Evolutionary conservation across 2,113 vertebrate species (phyloP).

Genomic region (Elaphurus davidianus): DNA sequence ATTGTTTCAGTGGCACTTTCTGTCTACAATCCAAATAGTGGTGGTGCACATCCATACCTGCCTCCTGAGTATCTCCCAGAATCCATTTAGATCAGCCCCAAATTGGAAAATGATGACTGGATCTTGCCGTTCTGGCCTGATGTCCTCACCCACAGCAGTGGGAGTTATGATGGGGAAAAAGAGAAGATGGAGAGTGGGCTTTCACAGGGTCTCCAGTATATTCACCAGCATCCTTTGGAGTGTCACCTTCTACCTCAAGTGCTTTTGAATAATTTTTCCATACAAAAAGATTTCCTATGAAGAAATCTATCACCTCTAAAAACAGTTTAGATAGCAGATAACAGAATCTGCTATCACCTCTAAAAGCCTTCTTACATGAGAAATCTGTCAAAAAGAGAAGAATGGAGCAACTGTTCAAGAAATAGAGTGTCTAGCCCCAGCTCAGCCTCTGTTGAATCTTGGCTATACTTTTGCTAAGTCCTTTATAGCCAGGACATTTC

Average conservation of each 20-base stretch:
- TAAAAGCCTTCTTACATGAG: background rate
- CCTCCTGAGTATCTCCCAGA: background rate
- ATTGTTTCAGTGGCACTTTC: background rate
- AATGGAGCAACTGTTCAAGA: background rate
- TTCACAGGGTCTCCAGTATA: background rate
- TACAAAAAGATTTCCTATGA: background rate
- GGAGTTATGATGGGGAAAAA: background rate
- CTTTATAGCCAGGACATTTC: background rate
- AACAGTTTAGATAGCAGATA: background rate
- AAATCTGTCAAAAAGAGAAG: background rate
- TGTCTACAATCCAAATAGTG: background rate
- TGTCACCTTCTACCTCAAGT: background rate
- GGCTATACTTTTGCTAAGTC: background rate
- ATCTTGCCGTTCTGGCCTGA: background rate
- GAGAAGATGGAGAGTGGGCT: background rate
- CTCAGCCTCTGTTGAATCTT: background rate
- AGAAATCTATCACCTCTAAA: background rate
- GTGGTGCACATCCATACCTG: background rate
- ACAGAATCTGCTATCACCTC: background rate
- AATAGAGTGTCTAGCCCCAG: background rate
- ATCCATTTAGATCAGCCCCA: background rate
- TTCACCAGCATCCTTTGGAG: background rate
- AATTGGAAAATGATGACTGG: background rate
- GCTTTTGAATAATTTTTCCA: background rate
- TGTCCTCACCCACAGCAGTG: background rate